Evolutionary conservation across 2,888 invertebrate genomes (phyloP).

Genomic region (Lepidonotus clava): DNA sequence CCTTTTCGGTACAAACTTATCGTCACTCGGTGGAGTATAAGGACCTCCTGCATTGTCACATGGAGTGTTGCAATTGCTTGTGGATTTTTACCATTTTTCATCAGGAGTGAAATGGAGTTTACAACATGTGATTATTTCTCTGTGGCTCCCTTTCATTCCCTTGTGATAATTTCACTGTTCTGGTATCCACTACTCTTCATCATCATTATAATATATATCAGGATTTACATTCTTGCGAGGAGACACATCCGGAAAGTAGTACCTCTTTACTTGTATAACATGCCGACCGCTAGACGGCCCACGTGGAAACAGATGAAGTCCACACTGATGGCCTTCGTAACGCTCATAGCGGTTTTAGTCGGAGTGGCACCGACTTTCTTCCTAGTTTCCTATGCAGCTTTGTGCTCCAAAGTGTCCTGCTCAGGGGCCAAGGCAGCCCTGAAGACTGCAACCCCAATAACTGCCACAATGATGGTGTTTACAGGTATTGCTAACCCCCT

Average conservation of each 20-base stretch:
- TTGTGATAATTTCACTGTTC: neutral
- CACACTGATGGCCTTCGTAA: conserved; percentile 17
- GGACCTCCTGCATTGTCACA: neutral
- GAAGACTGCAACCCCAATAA: neutral
- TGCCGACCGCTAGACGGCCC: neutral
- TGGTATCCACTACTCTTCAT: conserved; percentile 16
- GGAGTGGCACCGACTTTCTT: conserved; percentile 22
- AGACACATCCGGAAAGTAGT: neutral
- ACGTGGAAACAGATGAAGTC: neutral
- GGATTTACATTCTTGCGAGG: conserved; percentile 1
- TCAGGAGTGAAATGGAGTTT: neutral
- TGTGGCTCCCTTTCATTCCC: neutral
- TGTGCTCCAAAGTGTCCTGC: neutral
- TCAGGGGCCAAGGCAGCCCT: neutral
- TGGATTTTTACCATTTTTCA: neutral
- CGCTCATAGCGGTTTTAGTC: neutral
- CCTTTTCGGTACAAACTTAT: conserved; percentile 18
- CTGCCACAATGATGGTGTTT: conserved; percentile 26
- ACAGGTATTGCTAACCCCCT: conserved; percentile 23
- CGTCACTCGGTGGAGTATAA: neutral
- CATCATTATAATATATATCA: neutral
- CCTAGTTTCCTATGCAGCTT: neutral
- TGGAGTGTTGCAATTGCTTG: neutral
- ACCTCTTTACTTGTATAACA: conserved; percentile 22
- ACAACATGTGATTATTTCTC: neutral